Evolutionary conservation across 2,888 invertebrate genomes (phyloP).

Genomic region (Synergus umbraculus): DNA sequence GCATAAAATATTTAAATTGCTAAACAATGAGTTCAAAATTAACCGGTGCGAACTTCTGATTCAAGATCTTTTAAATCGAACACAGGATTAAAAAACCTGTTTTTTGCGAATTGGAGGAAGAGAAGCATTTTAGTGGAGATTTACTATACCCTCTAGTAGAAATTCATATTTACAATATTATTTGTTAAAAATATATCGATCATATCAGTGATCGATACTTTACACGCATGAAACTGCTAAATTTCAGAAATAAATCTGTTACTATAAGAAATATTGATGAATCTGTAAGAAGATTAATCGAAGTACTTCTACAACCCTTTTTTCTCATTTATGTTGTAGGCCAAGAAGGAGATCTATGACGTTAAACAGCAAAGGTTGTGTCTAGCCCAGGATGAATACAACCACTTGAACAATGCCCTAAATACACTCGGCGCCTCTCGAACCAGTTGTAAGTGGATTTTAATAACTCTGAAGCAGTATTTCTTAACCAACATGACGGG

Average conservation of each 20-base stretch:
- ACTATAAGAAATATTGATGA: not conserved
- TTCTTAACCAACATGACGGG: not conserved
- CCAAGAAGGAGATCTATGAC: slow-evolving; percentile 97
- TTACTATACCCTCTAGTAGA: too few relatives aligned
- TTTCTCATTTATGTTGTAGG: slow-evolving; percentile 80
- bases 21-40: too few relatives aligned
- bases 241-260: not conserved
- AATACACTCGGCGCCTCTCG: slow-evolving; percentile 92
- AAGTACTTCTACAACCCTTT: not conserved
- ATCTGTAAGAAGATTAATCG: not conserved
- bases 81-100: too few relatives aligned
- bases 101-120: too few relatives aligned
- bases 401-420: slow-evolving; percentile 92
- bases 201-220: too few relatives aligned
- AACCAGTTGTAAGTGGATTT: slow-evolving; percentile 89
- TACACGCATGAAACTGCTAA: too few relatives aligned
- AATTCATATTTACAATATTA: too few relatives aligned
- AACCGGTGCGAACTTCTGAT: too few relatives aligned
- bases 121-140: too few relatives aligned
- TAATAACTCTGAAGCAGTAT: not conserved
- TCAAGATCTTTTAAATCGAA: too few relatives aligned
- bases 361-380: slow-evolving; percentile 96
- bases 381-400: slow-evolving; percentile 97
- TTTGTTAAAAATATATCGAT: too few relatives aligned
- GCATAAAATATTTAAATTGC: too few relatives aligned